Base-by-base conservation (phyloP, 2,113 vertebrate genomes). In the Mormyrus lacerda region DNA sequence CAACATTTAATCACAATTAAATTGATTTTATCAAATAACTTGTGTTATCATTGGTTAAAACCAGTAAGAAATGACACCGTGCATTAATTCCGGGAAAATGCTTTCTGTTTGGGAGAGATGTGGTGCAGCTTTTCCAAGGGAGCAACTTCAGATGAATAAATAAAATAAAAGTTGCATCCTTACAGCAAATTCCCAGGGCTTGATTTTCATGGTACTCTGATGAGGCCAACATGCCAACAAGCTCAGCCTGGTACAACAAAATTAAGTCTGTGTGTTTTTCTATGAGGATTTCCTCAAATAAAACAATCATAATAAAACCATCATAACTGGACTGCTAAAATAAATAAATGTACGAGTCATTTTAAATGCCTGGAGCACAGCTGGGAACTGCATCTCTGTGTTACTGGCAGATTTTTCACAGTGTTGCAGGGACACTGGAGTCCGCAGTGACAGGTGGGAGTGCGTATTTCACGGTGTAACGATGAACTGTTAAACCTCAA, bases 391-490 rank as follows among this genome's bases (percentile, higher is more conserved):
- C 87, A 31, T 73, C n/a, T 50, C 61, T 47, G 61, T 50, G 92
- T 90, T 90, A 91, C 92, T 89, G 61, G 61, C 61, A 31, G 61
- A 69, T 69, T 69, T 93, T 91, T 91, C 90, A 50, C 24, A 55
- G 21, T 90, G 91, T 89, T 91, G 91, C 90, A 92, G 90, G 91
- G 91, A 93, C 91, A 91, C 84, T 90, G 92, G 92, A 94, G 95
- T 93, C 93, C 91, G 91, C 89, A 92, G 91, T 92, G 93, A 91
- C 91, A 91, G 91, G 85, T 91, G 91, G 92, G 91, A 91, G 89
- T 90, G 92, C 92, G 94, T 94, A 94, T 95, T 95, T 96, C 93
- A 93, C 93, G 94, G 93, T 93, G 94, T 93, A 91, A 91, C 86
- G 91, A 94, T 92, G 88, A 42, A 53, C 76, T 90, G 91, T 92